Conservation (phyloP, 1,140 invertebrate species). For the Trinorchestia longiramus region DNA sequence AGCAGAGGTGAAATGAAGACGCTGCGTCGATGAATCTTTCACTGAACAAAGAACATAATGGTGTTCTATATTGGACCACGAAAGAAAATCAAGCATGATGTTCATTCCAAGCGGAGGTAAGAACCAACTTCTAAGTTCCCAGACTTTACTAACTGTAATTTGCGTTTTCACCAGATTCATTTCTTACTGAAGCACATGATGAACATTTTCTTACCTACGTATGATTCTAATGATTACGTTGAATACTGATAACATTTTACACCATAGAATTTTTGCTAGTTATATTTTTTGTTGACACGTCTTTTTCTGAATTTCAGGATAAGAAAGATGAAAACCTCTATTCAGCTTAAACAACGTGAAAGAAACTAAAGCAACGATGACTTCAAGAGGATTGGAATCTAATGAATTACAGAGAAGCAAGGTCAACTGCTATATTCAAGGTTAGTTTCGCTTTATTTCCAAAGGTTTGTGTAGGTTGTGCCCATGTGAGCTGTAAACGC, state of each 20-base stretch:
- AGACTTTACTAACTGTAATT: too few species aligned
- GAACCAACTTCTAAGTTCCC: not conserved
- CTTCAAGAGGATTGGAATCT: not conserved
- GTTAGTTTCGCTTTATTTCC: not conserved
- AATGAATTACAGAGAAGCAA: not conserved
- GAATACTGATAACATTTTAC: not conserved
- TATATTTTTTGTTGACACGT: not conserved
- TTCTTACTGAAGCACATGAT: not conserved
- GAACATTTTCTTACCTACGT: constrained; percentile 38
- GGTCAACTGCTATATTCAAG: not conserved
- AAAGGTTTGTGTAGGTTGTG: not conserved
- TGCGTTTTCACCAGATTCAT: too few species aligned
- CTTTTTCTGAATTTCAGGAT: not conserved
- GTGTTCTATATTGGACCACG: too few species aligned
- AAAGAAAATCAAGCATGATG: too few species aligned
- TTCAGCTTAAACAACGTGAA: not conserved
- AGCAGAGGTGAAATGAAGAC: not conserved
- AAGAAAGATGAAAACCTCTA: not conserved
- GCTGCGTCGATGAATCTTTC: not conserved
- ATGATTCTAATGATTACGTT: constrained; percentile 20
- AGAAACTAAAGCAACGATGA: not conserved
- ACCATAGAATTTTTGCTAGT: not conserved
- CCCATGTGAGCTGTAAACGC: too few species aligned
- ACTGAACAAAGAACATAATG: too few species aligned
- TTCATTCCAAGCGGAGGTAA: not conserved